Percentiles rank a stretch among this genome's conserved stretches.
Conservation (phyloP, 2,888 invertebrate species). For the Epinotia bilunana region DNA sequence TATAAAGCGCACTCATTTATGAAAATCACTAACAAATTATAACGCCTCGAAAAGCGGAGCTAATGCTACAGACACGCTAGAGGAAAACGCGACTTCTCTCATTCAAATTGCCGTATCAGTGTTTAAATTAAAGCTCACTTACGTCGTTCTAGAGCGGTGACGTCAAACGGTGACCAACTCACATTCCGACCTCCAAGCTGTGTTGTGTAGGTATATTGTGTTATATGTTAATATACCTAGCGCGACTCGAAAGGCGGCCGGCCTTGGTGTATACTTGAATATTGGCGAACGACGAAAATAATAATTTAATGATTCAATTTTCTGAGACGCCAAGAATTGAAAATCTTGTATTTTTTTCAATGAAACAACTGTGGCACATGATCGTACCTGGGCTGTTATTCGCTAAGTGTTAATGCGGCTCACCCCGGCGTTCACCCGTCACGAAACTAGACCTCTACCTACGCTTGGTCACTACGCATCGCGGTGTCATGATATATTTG, state of each 20-base stretch:
- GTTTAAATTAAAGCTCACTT: slow-evolving; percentile 3
- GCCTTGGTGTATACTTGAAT: slow-evolving; percentile 62
- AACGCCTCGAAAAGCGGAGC: slow-evolving; percentile 18
- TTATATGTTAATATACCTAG: slow-evolving; percentile 70
- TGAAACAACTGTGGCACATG: no score
- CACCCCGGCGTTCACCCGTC: no score
- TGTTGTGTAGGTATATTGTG: slow-evolving; percentile 59
- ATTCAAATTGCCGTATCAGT: slow-evolving; percentile 1
- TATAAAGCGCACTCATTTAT: slow-evolving; percentile 8
- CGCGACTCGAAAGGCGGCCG: slow-evolving; percentile 74
- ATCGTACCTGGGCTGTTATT: no score
- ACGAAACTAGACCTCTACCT: no score
- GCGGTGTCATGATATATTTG: no score
- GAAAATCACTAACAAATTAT: slow-evolving; percentile 23
- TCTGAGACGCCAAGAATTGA: background rate
- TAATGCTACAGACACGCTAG: slow-evolving; percentile 20
- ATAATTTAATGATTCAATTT: slow-evolving; percentile 12
- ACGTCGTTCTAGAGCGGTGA: background rate
- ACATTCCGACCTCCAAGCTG: slow-evolving; percentile 54
- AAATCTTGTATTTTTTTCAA: background rate
- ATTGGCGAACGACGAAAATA: slow-evolving; percentile 45
- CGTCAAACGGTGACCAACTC: slow-evolving; percentile 40
- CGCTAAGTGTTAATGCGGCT: no score
- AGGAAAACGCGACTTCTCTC: slow-evolving; percentile 30
- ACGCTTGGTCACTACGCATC: no score